A percentile compares a stretch with the other conserved stretches of the same genome.
Conservation (phyloP, 2,113 vertebrate genomes). For the Hemichromis elongatus region DNA sequence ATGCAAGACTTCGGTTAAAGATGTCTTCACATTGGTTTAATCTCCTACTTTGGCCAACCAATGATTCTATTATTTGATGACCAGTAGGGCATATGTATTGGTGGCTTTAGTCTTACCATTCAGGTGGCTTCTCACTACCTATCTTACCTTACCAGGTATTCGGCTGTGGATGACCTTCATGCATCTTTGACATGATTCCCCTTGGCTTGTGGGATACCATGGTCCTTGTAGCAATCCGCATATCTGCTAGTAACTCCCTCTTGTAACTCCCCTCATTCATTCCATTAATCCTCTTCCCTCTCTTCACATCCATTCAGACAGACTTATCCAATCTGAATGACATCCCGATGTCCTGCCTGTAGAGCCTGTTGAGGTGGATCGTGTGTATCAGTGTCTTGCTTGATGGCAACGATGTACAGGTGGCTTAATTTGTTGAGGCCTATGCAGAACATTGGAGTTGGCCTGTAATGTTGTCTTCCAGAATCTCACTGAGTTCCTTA, state of each 20-base stretch:
- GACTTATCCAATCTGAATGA: background rate
- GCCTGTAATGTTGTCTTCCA: background rate
- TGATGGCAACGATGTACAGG: background rate
- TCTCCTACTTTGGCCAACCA: rapidly evolving
- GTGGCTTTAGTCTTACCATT: background rate
- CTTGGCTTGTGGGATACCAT: background rate
- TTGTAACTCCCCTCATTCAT: background rate
- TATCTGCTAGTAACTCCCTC: background rate
- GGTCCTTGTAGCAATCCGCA: background rate
- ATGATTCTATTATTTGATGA: background rate
- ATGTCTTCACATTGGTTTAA: background rate
- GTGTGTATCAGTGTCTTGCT: background rate
- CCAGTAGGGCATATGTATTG: background rate
- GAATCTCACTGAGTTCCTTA: background rate
- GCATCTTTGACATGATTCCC: background rate
- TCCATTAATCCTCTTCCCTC: background rate
- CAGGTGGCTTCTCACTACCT: background rate
- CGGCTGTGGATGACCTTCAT: background rate
- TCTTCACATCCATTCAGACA: background rate
- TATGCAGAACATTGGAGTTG: background rate
- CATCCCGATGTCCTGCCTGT: background rate
- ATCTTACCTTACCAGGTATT: background rate
- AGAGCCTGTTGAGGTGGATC: background rate
- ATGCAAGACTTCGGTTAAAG: background rate
- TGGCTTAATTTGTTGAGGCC: background rate